phyloP scores from a whole-genome alignment of 2,113 vertebrate genomes.

The Dolichotis patagonum region DNA sequence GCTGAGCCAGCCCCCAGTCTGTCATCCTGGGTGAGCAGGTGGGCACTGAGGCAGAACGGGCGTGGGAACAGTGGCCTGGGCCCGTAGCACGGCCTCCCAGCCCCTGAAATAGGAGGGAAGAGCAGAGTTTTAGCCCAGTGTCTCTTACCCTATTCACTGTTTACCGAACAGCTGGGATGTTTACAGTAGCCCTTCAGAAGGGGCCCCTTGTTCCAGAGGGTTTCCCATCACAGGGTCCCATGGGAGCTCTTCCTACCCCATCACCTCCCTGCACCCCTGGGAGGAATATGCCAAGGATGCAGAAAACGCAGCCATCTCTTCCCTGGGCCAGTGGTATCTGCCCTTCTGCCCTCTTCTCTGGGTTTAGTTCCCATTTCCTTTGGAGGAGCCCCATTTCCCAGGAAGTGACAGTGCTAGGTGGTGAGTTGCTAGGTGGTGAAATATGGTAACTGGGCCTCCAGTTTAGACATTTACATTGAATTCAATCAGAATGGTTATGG shows the following conservation, averaged over 20 bases:
- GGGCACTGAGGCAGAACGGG: conserved; percentile 77
- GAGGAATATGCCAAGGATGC: background rate
- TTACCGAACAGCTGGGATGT: conserved; percentile 75
- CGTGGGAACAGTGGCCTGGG: conserved; percentile 73
- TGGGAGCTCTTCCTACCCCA: background rate
- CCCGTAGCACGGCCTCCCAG: background rate
- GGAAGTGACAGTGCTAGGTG: conserved; percentile 62
- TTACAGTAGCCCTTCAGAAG: conserved; percentile 72
- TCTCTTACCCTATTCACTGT: conserved; percentile 49
- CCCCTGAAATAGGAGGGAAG: background rate
- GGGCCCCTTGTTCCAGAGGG: conserved; percentile 49
- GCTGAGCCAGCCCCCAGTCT: conserved; percentile 41
- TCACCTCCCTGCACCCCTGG: background rate
- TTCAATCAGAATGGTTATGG: conserved; percentile 86
- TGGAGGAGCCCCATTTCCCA: background rate
- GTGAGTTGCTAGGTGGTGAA: conserved; percentile 56
- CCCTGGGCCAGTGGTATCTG: background rate
- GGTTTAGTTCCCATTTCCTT: background rate
- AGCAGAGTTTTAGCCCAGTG: background rate
- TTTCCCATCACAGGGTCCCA: conserved; percentile 41
- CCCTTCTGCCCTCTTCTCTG: background rate
- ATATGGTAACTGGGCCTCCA: conserved; percentile 75
- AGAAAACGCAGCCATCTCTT: too few relatives aligned
- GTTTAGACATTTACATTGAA: conserved; percentile 85
- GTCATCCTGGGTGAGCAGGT: conserved; percentile 68